These are phyloP conservation scores for Nansenia antarctica DNA, from an alignment of 2,113 vertebrate genomes.

Conservation along the genomic window DNA sequence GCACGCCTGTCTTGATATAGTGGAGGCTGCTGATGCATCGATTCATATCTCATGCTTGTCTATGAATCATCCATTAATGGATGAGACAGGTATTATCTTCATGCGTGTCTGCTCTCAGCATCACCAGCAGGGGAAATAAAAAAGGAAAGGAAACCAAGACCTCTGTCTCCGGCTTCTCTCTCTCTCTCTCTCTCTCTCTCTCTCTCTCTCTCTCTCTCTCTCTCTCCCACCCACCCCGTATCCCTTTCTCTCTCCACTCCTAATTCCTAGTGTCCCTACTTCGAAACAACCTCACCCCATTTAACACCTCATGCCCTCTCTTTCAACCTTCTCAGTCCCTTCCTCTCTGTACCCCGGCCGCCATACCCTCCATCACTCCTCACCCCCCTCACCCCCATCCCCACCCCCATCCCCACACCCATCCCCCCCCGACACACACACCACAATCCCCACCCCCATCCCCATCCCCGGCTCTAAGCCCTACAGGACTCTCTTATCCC, in stretches of 20 bases:
- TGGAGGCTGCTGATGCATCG: constrained; percentile 59
- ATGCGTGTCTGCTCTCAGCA: constrained; percentile 52
- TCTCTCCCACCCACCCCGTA: too few species aligned
- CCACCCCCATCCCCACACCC: background rate
- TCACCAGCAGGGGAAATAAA: constrained; percentile 51
- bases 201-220: too few species aligned
- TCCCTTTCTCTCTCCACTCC: background rate
- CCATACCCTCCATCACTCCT: background rate
- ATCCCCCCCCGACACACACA: background rate
- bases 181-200: too few species aligned
- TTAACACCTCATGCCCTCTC: background rate
- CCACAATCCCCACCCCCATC: background rate
- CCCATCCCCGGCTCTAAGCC: background rate
- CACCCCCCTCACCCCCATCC: background rate
- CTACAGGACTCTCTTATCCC: constrained; percentile 20
- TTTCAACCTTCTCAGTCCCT: background rate
- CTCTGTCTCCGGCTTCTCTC: too few species aligned
- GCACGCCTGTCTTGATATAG: constrained; percentile 56
- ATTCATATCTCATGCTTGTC: constrained; percentile 65
- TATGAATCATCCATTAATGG: constrained; percentile 71
- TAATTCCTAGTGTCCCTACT: background rate
- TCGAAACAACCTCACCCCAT: background rate
- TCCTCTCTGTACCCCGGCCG: constrained; percentile 4
- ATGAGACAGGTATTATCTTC: constrained; percentile 67
- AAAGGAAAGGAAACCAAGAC: constrained; percentile 34